Percentiles rank a stretch among this genome's conserved stretches.
phyloP scores from a whole-genome alignment of 1,140 invertebrate genomes.

The Gonatopus flavifemur region DNA sequence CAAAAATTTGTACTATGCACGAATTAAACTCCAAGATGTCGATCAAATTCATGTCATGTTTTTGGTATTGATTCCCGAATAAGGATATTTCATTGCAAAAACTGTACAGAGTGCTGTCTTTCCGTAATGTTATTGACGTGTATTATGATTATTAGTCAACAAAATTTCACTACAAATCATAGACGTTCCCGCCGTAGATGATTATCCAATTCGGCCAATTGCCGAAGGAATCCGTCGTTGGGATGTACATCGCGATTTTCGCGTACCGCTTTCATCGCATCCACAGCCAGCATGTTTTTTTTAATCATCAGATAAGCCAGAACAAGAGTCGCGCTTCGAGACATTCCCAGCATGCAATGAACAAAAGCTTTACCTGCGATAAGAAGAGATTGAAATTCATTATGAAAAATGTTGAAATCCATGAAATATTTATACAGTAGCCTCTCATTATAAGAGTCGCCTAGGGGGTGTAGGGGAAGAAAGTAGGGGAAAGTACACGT shows the following conservation, averaged over 20 bases:
- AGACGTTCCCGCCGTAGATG: constrained; percentile 60
- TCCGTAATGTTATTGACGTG: too few relatives aligned
- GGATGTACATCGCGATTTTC: constrained; percentile 71
- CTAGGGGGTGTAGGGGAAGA: too few relatives aligned
- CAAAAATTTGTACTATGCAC: too few relatives aligned
- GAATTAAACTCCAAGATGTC: too few relatives aligned
- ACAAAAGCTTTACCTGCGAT: constrained; percentile 74
- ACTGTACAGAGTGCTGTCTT: too few relatives aligned
- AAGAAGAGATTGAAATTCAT: background rate
- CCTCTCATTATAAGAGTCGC: too few relatives aligned
- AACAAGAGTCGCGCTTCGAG: constrained; percentile 77
- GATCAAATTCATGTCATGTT: too few relatives aligned
- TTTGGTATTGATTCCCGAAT: too few relatives aligned
- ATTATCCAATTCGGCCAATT: constrained; percentile 72
- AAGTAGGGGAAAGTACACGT: too few relatives aligned
- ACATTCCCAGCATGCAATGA: constrained; percentile 81
- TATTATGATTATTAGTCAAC: too few relatives aligned
- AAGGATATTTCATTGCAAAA: too few relatives aligned
- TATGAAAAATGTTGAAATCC: background rate
- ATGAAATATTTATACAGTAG: background rate
- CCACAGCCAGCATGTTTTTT: constrained; percentile 71
- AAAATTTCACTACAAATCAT: too few relatives aligned
- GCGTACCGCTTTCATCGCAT: constrained; percentile 72
- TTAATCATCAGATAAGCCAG: constrained; percentile 84
- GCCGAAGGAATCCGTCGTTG: constrained; percentile 78